phyloP scores from a whole-genome alignment of 1,140 invertebrate genomes.

The Chironomus striatipennis region DNA sequence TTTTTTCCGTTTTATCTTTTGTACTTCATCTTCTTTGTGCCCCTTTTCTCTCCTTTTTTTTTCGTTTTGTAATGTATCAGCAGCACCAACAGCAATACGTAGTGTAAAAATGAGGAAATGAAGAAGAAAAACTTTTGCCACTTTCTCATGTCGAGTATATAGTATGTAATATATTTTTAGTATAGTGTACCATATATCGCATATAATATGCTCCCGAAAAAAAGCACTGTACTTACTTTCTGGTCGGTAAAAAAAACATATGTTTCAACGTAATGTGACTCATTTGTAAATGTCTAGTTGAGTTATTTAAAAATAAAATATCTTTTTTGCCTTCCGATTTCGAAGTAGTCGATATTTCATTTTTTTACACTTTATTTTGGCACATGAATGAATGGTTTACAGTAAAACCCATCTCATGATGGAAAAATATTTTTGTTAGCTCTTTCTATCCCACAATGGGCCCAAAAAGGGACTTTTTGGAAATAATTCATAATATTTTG shows the following conservation, averaged over 20 bases:
- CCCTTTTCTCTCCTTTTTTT: not conserved
- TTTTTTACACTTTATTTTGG: not conserved
- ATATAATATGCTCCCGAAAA: not conserved
- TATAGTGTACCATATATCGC: not conserved
- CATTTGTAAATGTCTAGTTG: constrained; percentile 23
- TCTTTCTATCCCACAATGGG: too few species aligned
- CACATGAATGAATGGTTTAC: not conserved
- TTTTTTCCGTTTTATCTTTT: not conserved
- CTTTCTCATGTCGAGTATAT: not conserved
- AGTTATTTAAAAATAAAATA: constrained; percentile 24
- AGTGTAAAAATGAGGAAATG: too few species aligned
- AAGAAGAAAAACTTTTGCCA: not conserved
- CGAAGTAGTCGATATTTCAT: constrained; percentile 15
- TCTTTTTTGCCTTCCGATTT: constrained; percentile 11
- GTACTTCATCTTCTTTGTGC: not conserved
- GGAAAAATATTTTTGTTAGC: not conserved
- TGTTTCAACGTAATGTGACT: constrained; percentile 6
- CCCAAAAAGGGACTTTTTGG: too few species aligned
- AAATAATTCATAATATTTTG: too few species aligned
- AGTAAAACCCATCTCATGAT: not conserved
- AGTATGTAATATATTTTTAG: not conserved
- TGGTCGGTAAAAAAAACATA: not conserved
- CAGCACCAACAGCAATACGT: too few species aligned
- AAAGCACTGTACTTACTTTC: not conserved
- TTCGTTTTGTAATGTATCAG: too few species aligned